Evolutionary conservation across 2,888 invertebrate species (phyloP).

Genomic region (Papilio elwesi): DNA sequence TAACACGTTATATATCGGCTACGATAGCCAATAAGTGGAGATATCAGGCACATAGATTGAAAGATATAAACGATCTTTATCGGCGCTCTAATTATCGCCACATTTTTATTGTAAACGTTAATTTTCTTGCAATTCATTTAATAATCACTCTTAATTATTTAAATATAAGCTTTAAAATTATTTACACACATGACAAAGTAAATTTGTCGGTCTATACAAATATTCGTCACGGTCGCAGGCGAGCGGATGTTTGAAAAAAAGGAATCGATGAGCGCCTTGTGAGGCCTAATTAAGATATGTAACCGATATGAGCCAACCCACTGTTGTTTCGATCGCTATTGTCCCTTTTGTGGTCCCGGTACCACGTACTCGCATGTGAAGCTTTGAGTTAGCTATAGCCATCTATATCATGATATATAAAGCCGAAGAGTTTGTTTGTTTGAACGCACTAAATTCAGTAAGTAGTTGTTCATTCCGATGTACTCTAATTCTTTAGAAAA

Average conservation of each 20-base stretch:
- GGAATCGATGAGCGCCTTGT: conserved; percentile 73
- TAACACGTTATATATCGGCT: conserved; percentile 6
- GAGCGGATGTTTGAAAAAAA: conserved; percentile 65
- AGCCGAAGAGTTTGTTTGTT: no score
- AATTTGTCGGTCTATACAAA: conserved; percentile 55
- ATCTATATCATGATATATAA: no score
- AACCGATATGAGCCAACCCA: conserved; percentile 74
- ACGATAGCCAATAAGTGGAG: conserved; percentile 32
- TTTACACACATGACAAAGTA: not conserved
- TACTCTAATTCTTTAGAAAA: no score
- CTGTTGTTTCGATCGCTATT: conserved; percentile 72
- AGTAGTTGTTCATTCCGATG: no score
- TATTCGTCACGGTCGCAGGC: conserved; percentile 70
- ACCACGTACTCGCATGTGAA: conserved; percentile 39
- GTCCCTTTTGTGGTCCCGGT: conserved; percentile 55
- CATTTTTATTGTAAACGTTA: conserved; percentile 10
- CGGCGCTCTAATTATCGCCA: conserved; percentile 34
- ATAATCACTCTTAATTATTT: conserved; percentile 1
- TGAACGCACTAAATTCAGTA: no score
- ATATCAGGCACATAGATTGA: conserved; percentile 32
- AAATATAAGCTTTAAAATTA: conserved; percentile 8
- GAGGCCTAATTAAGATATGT: conserved; percentile 84
- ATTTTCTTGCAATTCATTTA: conserved; percentile 7
- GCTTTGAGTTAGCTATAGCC: no score
- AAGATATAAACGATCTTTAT: conserved; percentile 35